Base-by-base conservation (phyloP, 2,113 vertebrate species). In the Channa maculata region DNA sequence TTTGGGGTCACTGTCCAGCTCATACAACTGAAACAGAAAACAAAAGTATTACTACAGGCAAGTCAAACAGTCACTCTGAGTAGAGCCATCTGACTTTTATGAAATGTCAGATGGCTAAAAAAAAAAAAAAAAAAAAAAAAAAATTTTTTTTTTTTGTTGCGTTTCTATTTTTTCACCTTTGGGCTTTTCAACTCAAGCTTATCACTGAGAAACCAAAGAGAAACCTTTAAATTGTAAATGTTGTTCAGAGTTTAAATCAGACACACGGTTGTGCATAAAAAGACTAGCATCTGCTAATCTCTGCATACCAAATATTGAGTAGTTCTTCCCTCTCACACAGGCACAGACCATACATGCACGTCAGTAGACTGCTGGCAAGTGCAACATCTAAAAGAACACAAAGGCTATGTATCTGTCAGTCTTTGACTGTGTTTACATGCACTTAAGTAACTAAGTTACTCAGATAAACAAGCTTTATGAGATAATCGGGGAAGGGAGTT, bases 1-100 rank as follows among this genome's bases (percentile, higher is more conserved):
- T 85, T 98, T 97, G 3, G 98, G 97, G 70, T 99, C 97, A 38
- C 74, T 92, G 61, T 99, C 97, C 89, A 99, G 92, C 85, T 99
- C 97, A 38, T 99, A 99, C 46, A 99, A 92, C 98, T 99, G 89
- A 48, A 15, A 61, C 58, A 73, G n/a, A 58, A 67, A 63, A 68
- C 4, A 60, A 8, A 64, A 12, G 1, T 5, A 44, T 37, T 34
- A 43, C 48, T 38, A 2, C 33, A 12, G 45, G 45, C 38, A 13
- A 12, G 12, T 15, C 24, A 44, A 34, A 39, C 52, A 38, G 3
- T 54, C 13, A 65, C 10, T 50, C 43, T 6, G 62, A 66, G 0
- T 37, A 48, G 8, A 58, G 11, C 15, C 12, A 3, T 1, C 8
- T 39, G 43, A 49, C 12, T 24, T 24, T 24, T 24, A 24, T 24